Evolutionary conservation across 2,888 invertebrate species (phyloP).

Genomic region (Drosophila limbata): DNA sequence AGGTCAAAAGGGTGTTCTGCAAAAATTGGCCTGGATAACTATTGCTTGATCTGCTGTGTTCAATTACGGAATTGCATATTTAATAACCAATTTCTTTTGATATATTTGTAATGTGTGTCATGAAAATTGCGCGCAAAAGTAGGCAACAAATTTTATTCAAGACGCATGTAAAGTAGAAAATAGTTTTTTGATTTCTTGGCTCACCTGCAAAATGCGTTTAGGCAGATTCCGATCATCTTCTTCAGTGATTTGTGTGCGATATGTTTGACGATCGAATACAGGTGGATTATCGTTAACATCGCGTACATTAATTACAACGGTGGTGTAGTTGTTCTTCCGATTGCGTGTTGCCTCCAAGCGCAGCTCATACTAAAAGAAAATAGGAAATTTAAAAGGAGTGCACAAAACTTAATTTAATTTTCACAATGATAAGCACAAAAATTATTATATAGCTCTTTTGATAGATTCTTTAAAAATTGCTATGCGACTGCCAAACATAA

Average conservation of each 20-base stretch:
- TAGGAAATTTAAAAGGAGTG: background rate
- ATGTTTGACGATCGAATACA: slow-evolving; percentile 96
- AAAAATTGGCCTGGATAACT: background rate
- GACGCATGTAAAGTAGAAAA: slow-evolving; percentile 57
- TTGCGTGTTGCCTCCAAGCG: slow-evolving; percentile 97
- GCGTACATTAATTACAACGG: slow-evolving; percentile 97
- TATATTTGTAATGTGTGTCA: background rate
- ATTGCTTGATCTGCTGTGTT: background rate
- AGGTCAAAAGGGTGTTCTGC: slow-evolving; percentile 6
- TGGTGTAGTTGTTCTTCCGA: slow-evolving; percentile 98
- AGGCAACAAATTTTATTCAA: slow-evolving; percentile 1
- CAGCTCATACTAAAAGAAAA: slow-evolving; percentile 91
- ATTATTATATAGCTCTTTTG: background rate
- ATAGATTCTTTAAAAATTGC: slow-evolving; percentile 17
- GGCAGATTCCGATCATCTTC: slow-evolving; percentile 97
- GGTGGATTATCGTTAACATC: slow-evolving; percentile 96
- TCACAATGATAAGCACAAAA: background rate
- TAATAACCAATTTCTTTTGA: background rate
- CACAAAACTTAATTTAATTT: background rate
- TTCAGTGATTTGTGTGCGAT: slow-evolving; percentile 97
- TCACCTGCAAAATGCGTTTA: slow-evolving; percentile 95
- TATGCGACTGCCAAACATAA: slow-evolving; percentile 18
- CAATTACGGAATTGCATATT: background rate
- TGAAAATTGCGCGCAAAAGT: slow-evolving; percentile 2
- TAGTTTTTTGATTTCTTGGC: slow-evolving; percentile 86